A percentile compares a stretch with the other conserved stretches of the same genome.
Conservation (phyloP, 2,888 invertebrate species). For the Epiblema foenella region DNA sequence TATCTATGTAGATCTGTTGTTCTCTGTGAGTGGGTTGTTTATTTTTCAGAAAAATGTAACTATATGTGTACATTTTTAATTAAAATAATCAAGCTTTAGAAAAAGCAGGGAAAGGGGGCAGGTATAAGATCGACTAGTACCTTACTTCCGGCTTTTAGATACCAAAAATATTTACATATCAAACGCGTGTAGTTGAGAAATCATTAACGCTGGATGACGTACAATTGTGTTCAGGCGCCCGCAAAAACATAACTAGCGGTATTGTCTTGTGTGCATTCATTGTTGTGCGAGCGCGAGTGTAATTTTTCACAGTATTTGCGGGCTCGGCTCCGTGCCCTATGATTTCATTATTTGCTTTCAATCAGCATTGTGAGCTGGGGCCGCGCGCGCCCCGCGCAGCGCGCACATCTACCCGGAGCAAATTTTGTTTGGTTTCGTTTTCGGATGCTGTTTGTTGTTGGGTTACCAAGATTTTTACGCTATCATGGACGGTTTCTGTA, state of each 20-base stretch:
- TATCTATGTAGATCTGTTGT: not conserved
- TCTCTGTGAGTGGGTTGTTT: too few species aligned
- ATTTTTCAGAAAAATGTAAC: not conserved
- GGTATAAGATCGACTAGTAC: too few species aligned
- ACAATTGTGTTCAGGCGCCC: not conserved
- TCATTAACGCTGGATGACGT: not conserved
- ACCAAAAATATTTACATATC: not conserved
- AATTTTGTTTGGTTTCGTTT: slow-evolving; percentile 83
- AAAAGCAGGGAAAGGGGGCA: too few species aligned
- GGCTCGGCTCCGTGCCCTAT: slow-evolving; percentile 73
- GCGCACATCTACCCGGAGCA: slow-evolving; percentile 63
- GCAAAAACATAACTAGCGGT: slow-evolving; percentile 10
- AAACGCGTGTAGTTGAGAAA: not conserved
- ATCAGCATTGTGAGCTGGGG: slow-evolving; percentile 81
- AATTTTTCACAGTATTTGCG: slow-evolving; percentile 81
- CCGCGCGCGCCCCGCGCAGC: slow-evolving; percentile 54
- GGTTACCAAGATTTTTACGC: slow-evolving; percentile 70
- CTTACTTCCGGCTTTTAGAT: too few species aligned
- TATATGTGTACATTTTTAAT: not conserved
- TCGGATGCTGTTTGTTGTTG: slow-evolving; percentile 79
- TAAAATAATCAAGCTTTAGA: too few species aligned
- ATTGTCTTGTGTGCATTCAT: slow-evolving; percentile 62
- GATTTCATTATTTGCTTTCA: slow-evolving; percentile 85
- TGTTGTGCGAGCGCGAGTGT: slow-evolving; percentile 66
- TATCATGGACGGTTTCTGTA: slow-evolving; percentile 53